Evolutionary conservation across 2,888 invertebrate genomes (phyloP), one percentile per base, ranked within the genome.

Genomic region (Lacanobia oleracea): DNA sequence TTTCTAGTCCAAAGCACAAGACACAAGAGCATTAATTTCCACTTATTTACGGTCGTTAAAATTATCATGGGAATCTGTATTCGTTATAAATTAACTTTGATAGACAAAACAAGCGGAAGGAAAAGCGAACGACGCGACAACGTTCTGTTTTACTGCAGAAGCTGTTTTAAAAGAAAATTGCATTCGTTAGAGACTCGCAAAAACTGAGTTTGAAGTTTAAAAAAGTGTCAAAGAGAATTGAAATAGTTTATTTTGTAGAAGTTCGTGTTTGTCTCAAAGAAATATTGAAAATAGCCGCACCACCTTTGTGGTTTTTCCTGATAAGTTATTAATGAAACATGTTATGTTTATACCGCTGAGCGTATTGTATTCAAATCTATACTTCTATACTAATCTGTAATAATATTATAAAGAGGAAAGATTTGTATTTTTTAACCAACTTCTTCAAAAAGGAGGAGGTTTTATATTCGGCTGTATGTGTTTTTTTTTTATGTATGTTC

Each of bases 121-220:
- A 40, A 14, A 9, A 40, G 40, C 43, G 8, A 16, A 21, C 27
- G 33, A 33, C 14, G 9, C 18, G 14, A n/a, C 57, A n/a, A 37
- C 12, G 8, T 71, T 60, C 5, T 8, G 18, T 73, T n/a, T 3
- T 3, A 40, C 37, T 45, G 21, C 12, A 59, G 18, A 27, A 67
- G 16, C 45, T 66, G 23, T 56, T 43, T 21, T 33, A 9, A 76
- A 67, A 45, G 4, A 59, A 67, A n/a, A 51, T 45, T 65, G 18
- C 1, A 54, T 18, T 75, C 7, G 27, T 27, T 40, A 48, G 18
- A 27, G 21, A 18, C 8, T 23, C 16, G 23, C n/a, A 45, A 54
- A 27, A 48, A 54, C 18, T 21, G 10, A 14, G 18, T 37, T 21
- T 16, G 0, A 33, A 18, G 27, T 33, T 37, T 12, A 7, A 10